Evolutionary conservation across 2,888 invertebrate species (phyloP).

Genomic region (Lathronympha strigana): DNA sequence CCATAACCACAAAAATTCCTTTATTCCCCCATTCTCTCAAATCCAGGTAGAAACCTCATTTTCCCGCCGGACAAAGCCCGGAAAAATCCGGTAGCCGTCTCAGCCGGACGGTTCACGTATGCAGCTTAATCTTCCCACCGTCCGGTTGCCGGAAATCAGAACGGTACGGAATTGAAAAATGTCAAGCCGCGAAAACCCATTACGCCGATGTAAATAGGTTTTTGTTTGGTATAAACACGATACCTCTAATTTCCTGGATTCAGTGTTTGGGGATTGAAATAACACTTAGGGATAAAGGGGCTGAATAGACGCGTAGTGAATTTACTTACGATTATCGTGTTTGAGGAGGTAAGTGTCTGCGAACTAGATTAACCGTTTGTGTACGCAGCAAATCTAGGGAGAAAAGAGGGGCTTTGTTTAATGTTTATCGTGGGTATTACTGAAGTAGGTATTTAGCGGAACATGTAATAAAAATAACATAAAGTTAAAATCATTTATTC

Average conservation of each 20-base stretch:
- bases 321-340: not conserved
- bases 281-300: slow-evolving; percentile 4
- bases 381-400: not conserved
- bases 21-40: slow-evolving; percentile 21
- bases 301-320: not conserved
- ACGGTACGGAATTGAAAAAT: slow-evolving; percentile 49
- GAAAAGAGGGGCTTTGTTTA: too few species aligned
- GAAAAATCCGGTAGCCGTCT: slow-evolving; percentile 27
- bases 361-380: not conserved
- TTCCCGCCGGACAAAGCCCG: slow-evolving; percentile 28
- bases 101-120: slow-evolving; percentile 32
- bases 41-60: slow-evolving; percentile 29
- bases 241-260: slow-evolving; percentile 39
- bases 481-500: too few species aligned
- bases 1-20: not conserved
- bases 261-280: slow-evolving; percentile 24
- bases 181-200: slow-evolving; percentile 44
- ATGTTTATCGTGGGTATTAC: too few species aligned
- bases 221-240: slow-evolving; percentile 36
- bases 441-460: too few species aligned
- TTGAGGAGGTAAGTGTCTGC: slow-evolving; percentile 5
- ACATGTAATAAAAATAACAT: too few species aligned
- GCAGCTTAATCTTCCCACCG: slow-evolving; percentile 39
- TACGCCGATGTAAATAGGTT: slow-evolving; percentile 39
- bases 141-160: slow-evolving; percentile 49